Conservation (phyloP, 2,797 vertebrate genomes). For the Hybognathus amarus region DNA sequence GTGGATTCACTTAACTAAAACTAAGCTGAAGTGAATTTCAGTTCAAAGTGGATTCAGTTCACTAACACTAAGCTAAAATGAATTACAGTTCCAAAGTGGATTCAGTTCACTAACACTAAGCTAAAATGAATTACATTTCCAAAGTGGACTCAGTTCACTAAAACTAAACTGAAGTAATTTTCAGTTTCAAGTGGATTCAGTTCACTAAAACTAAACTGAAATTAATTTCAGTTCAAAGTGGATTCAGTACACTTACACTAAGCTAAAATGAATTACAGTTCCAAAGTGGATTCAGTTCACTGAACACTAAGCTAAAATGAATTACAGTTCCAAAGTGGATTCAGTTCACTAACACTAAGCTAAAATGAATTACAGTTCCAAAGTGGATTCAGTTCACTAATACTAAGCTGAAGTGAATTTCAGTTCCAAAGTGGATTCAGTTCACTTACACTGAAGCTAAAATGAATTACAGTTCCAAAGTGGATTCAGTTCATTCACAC, state of each 20-base stretch:
- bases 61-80: no score
- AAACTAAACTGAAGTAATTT: no score
- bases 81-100: no score
- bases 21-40: no score
- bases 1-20: no score
- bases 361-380: not conserved
- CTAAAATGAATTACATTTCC: no score
- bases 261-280: not conserved
- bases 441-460: not conserved
- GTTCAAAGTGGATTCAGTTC: no score
- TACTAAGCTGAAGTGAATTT: not conserved
- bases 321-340: not conserved
- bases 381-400: not conserved
- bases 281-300: not conserved
- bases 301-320: not conserved
- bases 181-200: no score
- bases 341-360: not conserved
- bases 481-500: not conserved
- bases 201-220: no score
- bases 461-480: not conserved
- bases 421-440: not conserved
- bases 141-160: no score
- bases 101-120: no score
- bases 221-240: no score
- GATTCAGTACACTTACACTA: not conserved